Conservation (phyloP, 2,113 vertebrate species). For the Phodopus roborovskii region DNA sequence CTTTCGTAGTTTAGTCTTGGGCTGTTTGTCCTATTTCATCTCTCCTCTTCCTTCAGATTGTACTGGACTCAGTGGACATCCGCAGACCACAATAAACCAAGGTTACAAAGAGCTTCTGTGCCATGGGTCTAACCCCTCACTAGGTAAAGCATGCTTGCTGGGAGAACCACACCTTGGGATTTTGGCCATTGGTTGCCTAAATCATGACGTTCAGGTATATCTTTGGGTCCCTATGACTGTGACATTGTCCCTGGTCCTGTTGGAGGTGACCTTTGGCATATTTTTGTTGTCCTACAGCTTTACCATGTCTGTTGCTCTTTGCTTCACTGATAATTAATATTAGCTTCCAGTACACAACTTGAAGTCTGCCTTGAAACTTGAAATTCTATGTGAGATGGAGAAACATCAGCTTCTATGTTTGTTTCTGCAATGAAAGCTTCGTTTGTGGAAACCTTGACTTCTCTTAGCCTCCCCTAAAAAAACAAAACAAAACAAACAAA, state of each 20-base stretch:
- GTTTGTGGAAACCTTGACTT: not conserved
- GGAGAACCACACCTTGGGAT: not conserved
- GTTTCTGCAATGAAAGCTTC: not conserved
- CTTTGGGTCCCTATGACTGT: not conserved
- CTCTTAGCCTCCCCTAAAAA: not conserved
- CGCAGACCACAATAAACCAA: not conserved
- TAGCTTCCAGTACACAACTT: not conserved
- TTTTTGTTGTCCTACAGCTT: not conserved
- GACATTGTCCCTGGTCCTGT: not conserved
- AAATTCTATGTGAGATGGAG: not conserved
- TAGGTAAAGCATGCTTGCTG: not conserved
- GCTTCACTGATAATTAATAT: not conserved
- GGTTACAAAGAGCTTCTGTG: not conserved
- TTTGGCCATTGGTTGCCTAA: not conserved
- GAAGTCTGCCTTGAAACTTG: not conserved
- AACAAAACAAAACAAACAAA: not conserved
- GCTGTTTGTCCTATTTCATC: not conserved
- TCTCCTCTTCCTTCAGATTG: not conserved
- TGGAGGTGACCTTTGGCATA: not conserved
- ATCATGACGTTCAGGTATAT: not conserved
- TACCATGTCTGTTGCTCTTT: not conserved
- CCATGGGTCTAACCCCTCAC: not conserved
- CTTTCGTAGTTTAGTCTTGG: not conserved
- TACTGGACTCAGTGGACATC: not conserved
- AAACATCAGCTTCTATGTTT: not conserved